A percentile compares a stretch with the other conserved stretches of the same genome.
phyloP scores from a whole-genome alignment of 2,113 vertebrate genomes.

The Theristicus caerulescens region DNA sequence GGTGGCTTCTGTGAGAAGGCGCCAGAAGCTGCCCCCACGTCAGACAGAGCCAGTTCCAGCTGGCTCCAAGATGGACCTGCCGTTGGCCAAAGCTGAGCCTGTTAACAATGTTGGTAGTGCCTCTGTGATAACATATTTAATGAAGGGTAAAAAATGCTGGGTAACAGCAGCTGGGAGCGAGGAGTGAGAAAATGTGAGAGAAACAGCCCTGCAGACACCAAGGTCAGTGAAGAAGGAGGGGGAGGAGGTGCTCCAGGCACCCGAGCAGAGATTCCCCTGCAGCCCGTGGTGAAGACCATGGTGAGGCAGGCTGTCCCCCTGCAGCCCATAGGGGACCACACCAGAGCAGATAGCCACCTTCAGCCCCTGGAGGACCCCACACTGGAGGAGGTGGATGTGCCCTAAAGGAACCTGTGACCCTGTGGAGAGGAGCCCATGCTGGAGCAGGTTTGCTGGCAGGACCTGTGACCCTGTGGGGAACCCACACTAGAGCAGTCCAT shows the following conservation, averaged over 20 bases:
- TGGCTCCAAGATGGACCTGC: too few relatives aligned
- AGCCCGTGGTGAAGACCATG: background rate
- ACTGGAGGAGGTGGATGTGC: background rate
- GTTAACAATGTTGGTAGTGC: accelerated
- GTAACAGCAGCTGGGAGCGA: background rate
- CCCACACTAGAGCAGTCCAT: accelerated
- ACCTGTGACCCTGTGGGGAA: accelerated
- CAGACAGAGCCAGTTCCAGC: background rate
- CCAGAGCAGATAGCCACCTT: background rate
- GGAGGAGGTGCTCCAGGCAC: background rate
- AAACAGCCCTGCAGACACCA: background rate
- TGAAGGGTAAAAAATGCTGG: background rate
- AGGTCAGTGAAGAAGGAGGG: background rate
- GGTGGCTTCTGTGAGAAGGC: background rate
- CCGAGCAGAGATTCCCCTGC: background rate
- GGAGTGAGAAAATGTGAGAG: background rate
- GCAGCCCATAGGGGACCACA: background rate
- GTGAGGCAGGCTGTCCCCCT: background rate
- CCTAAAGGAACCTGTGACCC: background rate
- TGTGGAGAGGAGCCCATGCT: accelerated
- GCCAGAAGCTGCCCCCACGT: background rate
- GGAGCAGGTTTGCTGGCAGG: background rate
- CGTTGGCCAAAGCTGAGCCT: background rate
- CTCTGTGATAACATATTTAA: background rate
- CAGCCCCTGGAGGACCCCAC: background rate